Evolutionary conservation across 2,888 invertebrate genomes (phyloP).

Genomic region (Chalcis sispes): DNA sequence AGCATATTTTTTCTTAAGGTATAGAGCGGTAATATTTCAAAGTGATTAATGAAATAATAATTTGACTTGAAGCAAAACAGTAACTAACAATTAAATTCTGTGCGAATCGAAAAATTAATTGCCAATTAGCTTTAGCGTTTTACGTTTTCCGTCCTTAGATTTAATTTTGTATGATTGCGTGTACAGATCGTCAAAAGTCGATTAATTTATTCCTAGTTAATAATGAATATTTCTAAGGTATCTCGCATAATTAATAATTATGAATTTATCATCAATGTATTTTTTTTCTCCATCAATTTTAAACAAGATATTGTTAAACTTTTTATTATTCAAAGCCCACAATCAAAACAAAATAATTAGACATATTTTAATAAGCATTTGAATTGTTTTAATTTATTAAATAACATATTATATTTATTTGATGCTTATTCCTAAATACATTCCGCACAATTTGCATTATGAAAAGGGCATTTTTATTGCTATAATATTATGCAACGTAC

Average conservation of each 20-base stretch:
- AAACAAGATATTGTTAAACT: constrained; percentile 20
- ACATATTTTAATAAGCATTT: constrained; percentile 38
- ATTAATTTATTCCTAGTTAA: constrained; percentile 53
- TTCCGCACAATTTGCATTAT: constrained; percentile 43
- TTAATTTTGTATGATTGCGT: constrained; percentile 72
- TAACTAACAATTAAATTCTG: constrained; percentile 36
- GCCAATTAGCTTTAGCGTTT: constrained; percentile 66
- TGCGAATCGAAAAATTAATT: constrained; percentile 57
- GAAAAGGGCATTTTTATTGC: constrained; percentile 46
- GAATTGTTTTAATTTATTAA: constrained; percentile 45
- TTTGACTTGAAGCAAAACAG: constrained; percentile 30
- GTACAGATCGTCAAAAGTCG: constrained; percentile 66
- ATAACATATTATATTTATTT: constrained; percentile 29
- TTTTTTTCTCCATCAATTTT: constrained; percentile 20
- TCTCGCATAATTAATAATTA: constrained; percentile 30
- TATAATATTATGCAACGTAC: constrained; percentile 32
- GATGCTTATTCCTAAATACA: constrained; percentile 41
- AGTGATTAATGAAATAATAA: constrained; percentile 9
- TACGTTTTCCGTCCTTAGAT: constrained; percentile 75
- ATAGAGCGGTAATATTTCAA: constrained; percentile 23
- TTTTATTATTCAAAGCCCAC: constrained; percentile 29
- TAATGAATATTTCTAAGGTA: constrained; percentile 38
- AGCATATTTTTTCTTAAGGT: constrained; percentile 43
- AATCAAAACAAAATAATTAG: constrained; percentile 38
- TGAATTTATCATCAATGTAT: constrained; percentile 29